Base-by-base conservation (phyloP, 2,797 vertebrate species). In the Austrolebias charrua region DNA sequence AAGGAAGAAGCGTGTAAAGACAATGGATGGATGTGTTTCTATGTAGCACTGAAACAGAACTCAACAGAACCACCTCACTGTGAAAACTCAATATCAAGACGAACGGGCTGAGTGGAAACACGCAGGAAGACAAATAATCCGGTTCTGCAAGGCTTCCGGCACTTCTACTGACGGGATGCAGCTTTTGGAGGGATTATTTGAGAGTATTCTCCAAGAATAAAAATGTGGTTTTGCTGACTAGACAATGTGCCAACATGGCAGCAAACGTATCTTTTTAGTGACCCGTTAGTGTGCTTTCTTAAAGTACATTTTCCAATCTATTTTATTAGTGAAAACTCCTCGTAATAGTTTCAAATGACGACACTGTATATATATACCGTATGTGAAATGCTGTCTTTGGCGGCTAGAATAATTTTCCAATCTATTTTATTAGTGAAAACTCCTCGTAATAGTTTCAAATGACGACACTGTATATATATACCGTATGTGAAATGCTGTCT, bases 341-440 rank as follows among this genome's bases (percentile, higher is more conserved):
- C 50, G 56, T 76, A 66, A 63, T 76, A 80, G 71, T 42, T 82
- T 71, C 65, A 75, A 67, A 40, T 55, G 45, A 3, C 69, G 6
- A 48, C 47, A 33, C 51, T 90, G 88, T 90, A 90, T 76, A 89
- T 88, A n/a, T n/a, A n/a, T n/a, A n/a, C n/a, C n/a, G n/a, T n/a
- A 91, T 80, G 76, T 85, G 54, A 81, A 68, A 79, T 74, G 75
- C 29, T 74, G 69, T 75, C 53, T n/a, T n/a, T n/a, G n/a, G n/a
- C n/a, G n/a, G n/a, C n/a, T n/a, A n/a, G n/a, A n/a, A n/a, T n/a
- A n/a, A 81, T 63, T 55, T 63, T 16, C 63, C 42, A 53, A 66
- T 59, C 40, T 50, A 20, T 85, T 83, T 79, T 78, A 66, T 62
- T 76, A 63, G 76, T 69, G 44, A 67, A 82, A 73, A 69, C 51